Percentiles rank a stretch among this genome's conserved stretches.
Evolutionary conservation across 1,140 invertebrate genomes (phyloP).

Genomic region (Listronotus oregonensis): DNA sequence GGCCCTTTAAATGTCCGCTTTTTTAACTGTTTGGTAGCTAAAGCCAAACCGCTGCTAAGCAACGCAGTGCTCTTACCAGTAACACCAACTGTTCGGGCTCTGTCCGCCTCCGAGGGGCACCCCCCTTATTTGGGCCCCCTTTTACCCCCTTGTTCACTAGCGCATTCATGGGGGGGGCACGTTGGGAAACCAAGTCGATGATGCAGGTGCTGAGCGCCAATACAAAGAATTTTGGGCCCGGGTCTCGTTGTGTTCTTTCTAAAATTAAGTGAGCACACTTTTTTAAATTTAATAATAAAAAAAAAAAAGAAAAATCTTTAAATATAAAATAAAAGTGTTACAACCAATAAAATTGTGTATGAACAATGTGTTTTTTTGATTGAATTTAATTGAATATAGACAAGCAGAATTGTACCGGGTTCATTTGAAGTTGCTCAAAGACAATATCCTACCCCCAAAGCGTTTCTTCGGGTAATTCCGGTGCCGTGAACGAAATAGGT

Average conservation of each 20-base stretch:
- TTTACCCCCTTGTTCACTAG: constrained; percentile 55
- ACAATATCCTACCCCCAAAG: constrained; percentile 73
- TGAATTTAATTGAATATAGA: too few species aligned
- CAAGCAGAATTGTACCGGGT: too few species aligned
- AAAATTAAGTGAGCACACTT: too few species aligned
- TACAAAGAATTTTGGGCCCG: constrained; percentile 91
- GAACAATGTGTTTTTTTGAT: too few species aligned
- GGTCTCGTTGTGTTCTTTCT: constrained; percentile 91
- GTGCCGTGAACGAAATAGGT: constrained; percentile 81
- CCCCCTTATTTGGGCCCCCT: constrained; percentile 53
- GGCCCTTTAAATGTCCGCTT: constrained; percentile 80
- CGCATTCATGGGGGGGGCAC: constrained; percentile 73
- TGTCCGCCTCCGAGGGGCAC: constrained; percentile 53
- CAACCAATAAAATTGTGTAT: too few species aligned
- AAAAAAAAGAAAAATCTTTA: too few species aligned
- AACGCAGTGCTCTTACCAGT: constrained; percentile 84
- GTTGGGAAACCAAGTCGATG: constrained; percentile 79
- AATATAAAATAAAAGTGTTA: too few species aligned
- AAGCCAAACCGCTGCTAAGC: constrained; percentile 86
- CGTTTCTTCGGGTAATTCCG: constrained; percentile 94
- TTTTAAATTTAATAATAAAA: too few species aligned
- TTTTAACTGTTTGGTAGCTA: constrained; percentile 89
- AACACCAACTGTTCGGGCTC: constrained; percentile 89
- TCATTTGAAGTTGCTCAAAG: too few species aligned
- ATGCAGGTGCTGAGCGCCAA: constrained; percentile 89